A percentile compares a stretch with the other conserved stretches of the same genome.
Conservation (phyloP, 1,140 invertebrate species). For the Lordiphosa mommai region DNA sequence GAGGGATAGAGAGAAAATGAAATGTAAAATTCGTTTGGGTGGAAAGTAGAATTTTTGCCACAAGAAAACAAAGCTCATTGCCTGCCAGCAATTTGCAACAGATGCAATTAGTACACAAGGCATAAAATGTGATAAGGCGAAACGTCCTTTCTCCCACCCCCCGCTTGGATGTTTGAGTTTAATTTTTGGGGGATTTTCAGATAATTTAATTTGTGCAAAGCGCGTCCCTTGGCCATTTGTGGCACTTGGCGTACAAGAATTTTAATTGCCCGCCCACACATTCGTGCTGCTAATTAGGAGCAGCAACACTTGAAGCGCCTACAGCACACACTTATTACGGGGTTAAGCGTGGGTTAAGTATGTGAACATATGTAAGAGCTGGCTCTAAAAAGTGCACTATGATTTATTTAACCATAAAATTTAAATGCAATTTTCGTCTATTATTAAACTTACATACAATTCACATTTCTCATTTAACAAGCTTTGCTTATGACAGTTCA, state of each 20-base stretch:
- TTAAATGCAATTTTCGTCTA: conserved; percentile 31
- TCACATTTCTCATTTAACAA: background rate
- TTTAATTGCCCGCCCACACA: conserved; percentile 25
- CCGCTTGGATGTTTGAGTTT: background rate
- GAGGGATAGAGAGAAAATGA: no score
- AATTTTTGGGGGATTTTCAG: background rate
- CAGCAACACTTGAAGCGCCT: no score
- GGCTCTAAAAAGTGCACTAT: conserved; percentile 27
- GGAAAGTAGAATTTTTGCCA: no score
- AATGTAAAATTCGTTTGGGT: no score
- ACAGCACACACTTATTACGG: conserved; percentile 28
- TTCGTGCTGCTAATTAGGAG: conserved; percentile 29
- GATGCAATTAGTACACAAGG: no score
- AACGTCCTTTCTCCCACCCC: no score
- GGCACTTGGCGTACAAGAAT: conserved; percentile 8
- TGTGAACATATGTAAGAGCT: conserved; percentile 1
- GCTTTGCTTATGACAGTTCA: conserved; percentile 14
- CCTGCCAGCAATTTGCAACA: no score
- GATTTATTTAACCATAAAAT: background rate
- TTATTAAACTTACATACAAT: no score
- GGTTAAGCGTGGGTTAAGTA: conserved; percentile 38
- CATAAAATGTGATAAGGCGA: no score
- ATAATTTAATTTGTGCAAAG: conserved; percentile 19
- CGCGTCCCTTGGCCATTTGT: conserved; percentile 4
- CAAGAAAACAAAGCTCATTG: no score